Evolutionary conservation across 2,797 vertebrate genomes (phyloP), one percentile per base, ranked within the genome.

Genomic region (Heteromormyrus szaboi): DNA sequence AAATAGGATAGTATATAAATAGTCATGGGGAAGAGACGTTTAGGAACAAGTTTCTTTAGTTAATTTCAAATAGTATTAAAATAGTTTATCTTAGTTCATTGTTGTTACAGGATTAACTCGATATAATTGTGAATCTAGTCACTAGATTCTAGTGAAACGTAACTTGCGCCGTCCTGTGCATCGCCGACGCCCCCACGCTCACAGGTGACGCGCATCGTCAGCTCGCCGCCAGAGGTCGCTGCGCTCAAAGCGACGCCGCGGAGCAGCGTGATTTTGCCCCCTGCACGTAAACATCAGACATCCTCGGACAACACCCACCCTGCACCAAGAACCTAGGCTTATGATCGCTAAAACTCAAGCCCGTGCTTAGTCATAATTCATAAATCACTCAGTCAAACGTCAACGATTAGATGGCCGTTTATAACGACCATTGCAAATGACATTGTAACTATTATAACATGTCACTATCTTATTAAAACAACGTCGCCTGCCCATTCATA

Each of bases 231-330:
- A 46, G 76, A n/a, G 37, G 76, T 81, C 76, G 76, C 76, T 46
- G 76, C 7, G 2, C 76, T 46, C 76, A 81, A 46, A 81, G 76
- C 41, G 6, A 46, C 37, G 17, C 76, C 37, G 4, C 76, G 76
- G 41, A 81, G 41, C 37, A 46, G 19, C 41, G 37, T 41, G 41
- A 81, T 41, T 46, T 81, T 8, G 56, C 14, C 41, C 72, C 6
- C 6, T 46, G 37, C 76, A 41, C 76, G 76, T 81, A 81, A 81
- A 81, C 76, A 81, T 46, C 76, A 81, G 76, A 81, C 76, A 81
- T 81, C 37, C 76, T 81, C 41, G 76, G 76, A 81, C 76, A 44
- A 81, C 76, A 81, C 76, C 76, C 76, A 81, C 76, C 76, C 76
- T 81, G 76, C 76, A 46, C 41, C 41, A 81, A 41, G 17, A 81